Evolutionary conservation across 2,113 vertebrate species (phyloP).

Genomic region (Ictalurus furcatus): DNA sequence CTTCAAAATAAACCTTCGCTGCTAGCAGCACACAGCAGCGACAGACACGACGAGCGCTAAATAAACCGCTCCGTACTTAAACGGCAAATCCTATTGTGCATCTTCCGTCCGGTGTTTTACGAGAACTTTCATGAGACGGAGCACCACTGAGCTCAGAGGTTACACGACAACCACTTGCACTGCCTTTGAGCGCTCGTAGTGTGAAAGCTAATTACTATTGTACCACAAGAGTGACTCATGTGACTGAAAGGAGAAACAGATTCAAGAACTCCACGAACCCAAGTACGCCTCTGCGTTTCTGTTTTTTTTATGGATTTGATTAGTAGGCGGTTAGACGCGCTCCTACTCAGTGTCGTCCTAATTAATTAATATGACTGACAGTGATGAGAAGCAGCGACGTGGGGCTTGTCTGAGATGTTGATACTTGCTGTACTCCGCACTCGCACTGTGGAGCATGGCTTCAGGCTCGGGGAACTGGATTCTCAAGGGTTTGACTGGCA

Average conservation of each 20-base stretch:
- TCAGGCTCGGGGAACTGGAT: background rate
- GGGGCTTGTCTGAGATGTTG: constrained; percentile 9
- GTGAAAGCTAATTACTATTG: constrained; percentile 10
- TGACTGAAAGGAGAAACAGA: background rate
- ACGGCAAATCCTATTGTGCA: background rate
- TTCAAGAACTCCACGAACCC: background rate
- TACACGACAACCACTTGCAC: background rate
- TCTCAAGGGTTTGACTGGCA: constrained; percentile 4
- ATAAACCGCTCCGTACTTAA: background rate
- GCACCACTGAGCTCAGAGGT: background rate
- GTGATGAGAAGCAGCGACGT: background rate
- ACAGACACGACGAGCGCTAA: background rate
- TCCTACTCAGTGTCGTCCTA: background rate
- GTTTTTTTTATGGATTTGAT: constrained; percentile 23
- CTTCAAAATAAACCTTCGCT: background rate
- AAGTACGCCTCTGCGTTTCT: constrained; percentile 11
- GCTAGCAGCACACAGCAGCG: too few relatives aligned
- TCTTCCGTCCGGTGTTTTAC: background rate
- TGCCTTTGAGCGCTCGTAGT: background rate
- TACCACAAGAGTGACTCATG: constrained; percentile 2
- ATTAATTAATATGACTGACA: background rate
- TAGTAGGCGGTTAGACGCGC: background rate
- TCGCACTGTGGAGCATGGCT: background rate
- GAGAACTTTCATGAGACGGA: background rate
- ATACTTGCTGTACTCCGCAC: constrained; percentile 19